phyloP scores from a whole-genome alignment of 35 echinoderm and acorn worm genomes.

The Diadema setosum region DNA sequence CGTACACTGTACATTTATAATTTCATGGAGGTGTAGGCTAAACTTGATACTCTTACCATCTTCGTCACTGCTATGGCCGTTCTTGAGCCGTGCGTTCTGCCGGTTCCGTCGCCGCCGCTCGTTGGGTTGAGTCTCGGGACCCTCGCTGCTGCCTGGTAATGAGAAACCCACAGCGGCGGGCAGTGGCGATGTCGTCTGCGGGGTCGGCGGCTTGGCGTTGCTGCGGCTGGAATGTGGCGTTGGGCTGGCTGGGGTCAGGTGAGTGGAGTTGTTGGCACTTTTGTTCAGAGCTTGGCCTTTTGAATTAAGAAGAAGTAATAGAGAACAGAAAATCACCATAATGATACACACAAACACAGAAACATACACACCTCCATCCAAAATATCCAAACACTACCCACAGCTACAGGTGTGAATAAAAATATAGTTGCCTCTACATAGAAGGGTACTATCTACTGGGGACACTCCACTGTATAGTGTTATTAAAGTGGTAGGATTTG shows the following conservation, averaged over 20 bases:
- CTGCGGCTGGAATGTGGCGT: neutral
- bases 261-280: slow-evolving; percentile 70
- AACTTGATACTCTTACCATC: slow-evolving; percentile 10
- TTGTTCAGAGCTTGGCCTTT: slow-evolving; percentile 46
- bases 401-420: neutral
- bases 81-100: neutral
- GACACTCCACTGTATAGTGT: neutral
- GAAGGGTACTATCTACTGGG: neutral
- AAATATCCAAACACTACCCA: neutral
- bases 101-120: neutral
- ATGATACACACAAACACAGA: neutral
- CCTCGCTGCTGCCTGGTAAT: slow-evolving; percentile 77
- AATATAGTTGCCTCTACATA: neutral
- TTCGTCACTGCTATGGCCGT: neutral
- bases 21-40: too few species aligned
- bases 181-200: neutral
- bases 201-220: neutral
- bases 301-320: neutral
- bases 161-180: slow-evolving; percentile 24
- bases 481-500: too few species aligned
- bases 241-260: slow-evolving; percentile 2
- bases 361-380: neutral
- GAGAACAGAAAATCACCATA: neutral
- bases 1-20: too few species aligned
- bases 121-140: neutral